Conservation (phyloP, 2,888 invertebrate species). For the Belgica antarctica region DNA sequence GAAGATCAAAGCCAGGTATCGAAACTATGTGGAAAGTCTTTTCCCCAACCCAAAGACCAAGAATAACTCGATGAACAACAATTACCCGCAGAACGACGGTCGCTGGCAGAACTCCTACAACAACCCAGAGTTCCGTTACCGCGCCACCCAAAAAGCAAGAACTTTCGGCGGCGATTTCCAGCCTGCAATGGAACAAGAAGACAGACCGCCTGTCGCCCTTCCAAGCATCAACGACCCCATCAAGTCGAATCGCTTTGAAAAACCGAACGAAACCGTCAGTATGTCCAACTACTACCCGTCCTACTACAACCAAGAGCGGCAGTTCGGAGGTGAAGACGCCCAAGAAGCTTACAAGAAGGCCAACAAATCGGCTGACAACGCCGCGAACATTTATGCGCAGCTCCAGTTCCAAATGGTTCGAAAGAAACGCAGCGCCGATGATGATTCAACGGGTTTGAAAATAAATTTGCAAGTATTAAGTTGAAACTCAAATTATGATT, state of each 20-base stretch:
- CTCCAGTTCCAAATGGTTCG: conserved; percentile 51
- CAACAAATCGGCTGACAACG: neutral
- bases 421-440: conserved; percentile 46
- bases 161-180: conserved; percentile 46
- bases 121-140: conserved; percentile 48
- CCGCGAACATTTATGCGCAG: conserved; percentile 47
- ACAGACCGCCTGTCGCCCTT: conserved; percentile 46
- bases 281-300: conserved; percentile 35
- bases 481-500: too few relatives aligned
- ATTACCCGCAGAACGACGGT: conserved; percentile 46
- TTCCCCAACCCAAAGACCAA: conserved; percentile 48
- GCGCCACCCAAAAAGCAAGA: conserved; percentile 48
- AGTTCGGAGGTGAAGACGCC: neutral
- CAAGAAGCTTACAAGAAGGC: neutral
- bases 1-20: conserved; percentile 52
- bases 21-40: conserved; percentile 52
- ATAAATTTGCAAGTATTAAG: too few relatives aligned
- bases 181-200: conserved; percentile 45
- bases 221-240: conserved; percentile 48
- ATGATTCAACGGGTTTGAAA: neutral
- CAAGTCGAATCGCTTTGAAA: neutral
- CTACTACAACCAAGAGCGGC: neutral
- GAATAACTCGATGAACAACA: conserved; percentile 45
- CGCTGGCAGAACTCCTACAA: conserved; percentile 49
- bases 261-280: conserved; percentile 8